These are phyloP conservation scores for Eira barbara DNA, from an alignment of 2,113 vertebrate species.

Conservation along the genomic window DNA sequence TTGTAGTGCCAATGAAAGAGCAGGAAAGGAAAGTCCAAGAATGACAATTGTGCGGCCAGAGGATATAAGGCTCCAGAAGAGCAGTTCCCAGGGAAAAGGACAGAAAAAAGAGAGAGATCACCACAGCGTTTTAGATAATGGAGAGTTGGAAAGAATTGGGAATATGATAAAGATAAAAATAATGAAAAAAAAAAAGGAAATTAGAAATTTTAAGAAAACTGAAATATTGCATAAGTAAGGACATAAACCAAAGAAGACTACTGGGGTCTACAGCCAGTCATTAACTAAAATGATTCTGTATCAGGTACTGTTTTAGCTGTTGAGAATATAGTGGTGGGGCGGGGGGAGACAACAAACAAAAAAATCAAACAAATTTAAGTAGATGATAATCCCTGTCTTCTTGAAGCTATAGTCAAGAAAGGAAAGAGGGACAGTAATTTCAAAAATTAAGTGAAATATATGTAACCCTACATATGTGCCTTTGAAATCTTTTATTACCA, in stretches of 20 bases:
- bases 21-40: neutral
- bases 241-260: neutral
- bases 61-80: neutral
- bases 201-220: slow-evolving; percentile 12
- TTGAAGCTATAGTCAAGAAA: neutral
- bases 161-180: neutral
- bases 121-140: neutral
- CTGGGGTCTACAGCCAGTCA: neutral
- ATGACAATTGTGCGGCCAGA: neutral
- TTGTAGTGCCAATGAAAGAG: neutral
- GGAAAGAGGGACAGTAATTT: neutral
- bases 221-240: neutral
- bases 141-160: neutral
- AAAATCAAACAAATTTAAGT: neutral
- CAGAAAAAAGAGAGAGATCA: neutral
- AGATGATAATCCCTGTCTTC: neutral
- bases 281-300: neutral
- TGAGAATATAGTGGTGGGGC: neutral
- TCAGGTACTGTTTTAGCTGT: neutral
- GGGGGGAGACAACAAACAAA: neutral
- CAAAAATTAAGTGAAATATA: slow-evolving; percentile 11
- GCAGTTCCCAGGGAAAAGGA: neutral
- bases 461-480: no score
- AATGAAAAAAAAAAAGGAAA: neutral
- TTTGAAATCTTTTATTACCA: no score